phyloP scores from a whole-genome alignment of 1,140 invertebrate genomes.

The Bombus confusus region DNA sequence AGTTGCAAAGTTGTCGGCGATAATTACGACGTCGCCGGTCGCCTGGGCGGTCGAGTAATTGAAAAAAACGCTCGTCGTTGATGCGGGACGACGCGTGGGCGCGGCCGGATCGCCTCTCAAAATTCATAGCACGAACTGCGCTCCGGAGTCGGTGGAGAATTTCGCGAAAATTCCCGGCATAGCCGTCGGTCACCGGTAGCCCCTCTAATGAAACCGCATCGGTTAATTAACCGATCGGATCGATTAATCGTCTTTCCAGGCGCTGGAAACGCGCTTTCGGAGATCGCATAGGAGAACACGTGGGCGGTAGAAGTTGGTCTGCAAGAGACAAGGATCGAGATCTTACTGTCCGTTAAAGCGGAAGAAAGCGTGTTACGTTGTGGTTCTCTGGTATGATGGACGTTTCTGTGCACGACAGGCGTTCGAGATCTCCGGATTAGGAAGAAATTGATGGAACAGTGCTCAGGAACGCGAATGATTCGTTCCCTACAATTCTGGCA shows the following conservation, averaged over 20 bases:
- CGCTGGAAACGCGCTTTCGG: not conserved
- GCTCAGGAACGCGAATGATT: not conserved
- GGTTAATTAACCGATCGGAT: constrained; percentile 76
- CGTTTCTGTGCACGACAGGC: not conserved
- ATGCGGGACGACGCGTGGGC: constrained; percentile 33
- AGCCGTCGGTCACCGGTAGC: constrained; percentile 52
- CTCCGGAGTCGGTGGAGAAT: constrained; percentile 60
- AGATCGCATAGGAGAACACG: not conserved
- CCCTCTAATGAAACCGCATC: constrained; percentile 69
- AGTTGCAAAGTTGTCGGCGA: constrained; percentile 26
- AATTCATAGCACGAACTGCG: constrained; percentile 66
- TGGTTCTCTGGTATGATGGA: too few relatives aligned
- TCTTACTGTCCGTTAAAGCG: not conserved
- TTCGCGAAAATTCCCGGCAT: constrained; percentile 73
- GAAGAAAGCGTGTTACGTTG: not conserved
- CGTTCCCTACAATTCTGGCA: not conserved
- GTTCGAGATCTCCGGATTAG: not conserved
- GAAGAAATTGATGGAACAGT: not conserved
- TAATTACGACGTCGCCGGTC: constrained; percentile 14
- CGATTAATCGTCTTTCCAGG: constrained; percentile 72
- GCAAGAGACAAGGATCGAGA: not conserved
- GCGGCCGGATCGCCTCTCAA: constrained; percentile 52
- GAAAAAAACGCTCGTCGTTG: constrained; percentile 38
- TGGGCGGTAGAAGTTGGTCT: not conserved
- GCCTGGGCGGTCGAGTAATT: constrained; percentile 13